Percentiles rank a stretch among this genome's conserved stretches.
Conservation (phyloP, 1,140 invertebrate species). For the Onthophagus taurus region DNA sequence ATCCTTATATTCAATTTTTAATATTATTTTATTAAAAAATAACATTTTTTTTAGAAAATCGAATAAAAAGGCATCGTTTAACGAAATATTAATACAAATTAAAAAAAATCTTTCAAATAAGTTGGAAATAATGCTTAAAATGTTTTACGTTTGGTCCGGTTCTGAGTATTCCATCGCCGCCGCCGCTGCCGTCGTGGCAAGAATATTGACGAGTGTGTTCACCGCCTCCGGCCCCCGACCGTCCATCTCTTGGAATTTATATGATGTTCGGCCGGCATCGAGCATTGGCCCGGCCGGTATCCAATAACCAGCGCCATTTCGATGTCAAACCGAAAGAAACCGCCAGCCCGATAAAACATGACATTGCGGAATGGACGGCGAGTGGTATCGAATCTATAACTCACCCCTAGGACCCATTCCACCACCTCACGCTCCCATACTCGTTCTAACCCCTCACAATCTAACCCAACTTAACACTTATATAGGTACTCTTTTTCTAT, state of each 20-base stretch:
- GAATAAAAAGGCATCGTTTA: too few species aligned
- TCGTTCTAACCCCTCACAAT: too few species aligned
- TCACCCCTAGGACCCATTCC: slow-evolving; percentile 7
- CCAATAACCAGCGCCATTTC: slow-evolving; percentile 34
- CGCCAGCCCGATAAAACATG: slow-evolving; percentile 36
- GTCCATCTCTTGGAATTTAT: slow-evolving; percentile 34
- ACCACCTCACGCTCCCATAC: too few species aligned
- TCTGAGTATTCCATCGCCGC: slow-evolving; percentile 10
- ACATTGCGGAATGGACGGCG: slow-evolving; percentile 33
- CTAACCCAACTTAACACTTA: too few species aligned
- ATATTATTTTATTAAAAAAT: too few species aligned
- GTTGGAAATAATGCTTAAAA: too few species aligned
- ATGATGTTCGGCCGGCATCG: slow-evolving; percentile 30
- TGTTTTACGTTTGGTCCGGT: too few species aligned
- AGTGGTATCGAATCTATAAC: slow-evolving; percentile 25
- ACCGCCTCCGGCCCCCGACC: slow-evolving; percentile 13
- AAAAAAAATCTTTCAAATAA: too few species aligned
- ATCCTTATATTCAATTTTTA: too few species aligned
- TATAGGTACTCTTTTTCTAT: too few species aligned
- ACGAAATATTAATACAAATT: too few species aligned
- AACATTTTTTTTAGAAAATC: too few species aligned
- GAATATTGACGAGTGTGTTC: slow-evolving; percentile 32
- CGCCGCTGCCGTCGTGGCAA: slow-evolving; percentile 14
- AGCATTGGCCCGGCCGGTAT: slow-evolving; percentile 33
- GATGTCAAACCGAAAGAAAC: slow-evolving; percentile 36